Percentiles rank a stretch among this genome's conserved stretches.
phyloP scores from a whole-genome alignment of 1,140 invertebrate species.

The Bombus confusus region DNA sequence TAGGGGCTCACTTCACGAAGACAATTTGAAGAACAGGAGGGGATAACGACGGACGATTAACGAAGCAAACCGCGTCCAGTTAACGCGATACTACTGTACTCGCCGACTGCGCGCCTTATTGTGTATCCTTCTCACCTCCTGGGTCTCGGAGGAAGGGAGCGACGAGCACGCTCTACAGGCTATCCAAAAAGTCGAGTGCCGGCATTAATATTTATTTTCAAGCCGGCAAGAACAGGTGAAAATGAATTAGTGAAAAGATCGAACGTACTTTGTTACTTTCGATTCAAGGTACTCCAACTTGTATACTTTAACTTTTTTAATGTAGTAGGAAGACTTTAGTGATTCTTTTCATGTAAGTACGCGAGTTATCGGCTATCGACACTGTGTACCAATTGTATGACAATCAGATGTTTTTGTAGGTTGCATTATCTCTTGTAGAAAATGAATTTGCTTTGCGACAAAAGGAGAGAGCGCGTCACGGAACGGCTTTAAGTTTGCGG shows the following conservation, averaged over 20 bases:
- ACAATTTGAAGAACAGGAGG: neutral
- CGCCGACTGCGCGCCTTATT: neutral
- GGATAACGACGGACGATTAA: neutral
- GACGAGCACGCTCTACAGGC: slow-evolving; percentile 17
- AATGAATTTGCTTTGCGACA: neutral
- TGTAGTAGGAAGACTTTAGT: neutral
- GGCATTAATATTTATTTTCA: slow-evolving; percentile 4
- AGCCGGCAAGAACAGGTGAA: neutral
- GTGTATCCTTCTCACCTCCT: neutral
- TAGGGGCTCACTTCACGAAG: neutral
- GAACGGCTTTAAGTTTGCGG: neutral
- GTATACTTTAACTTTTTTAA: neutral
- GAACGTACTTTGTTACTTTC: neutral
- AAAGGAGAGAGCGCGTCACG: neutral
- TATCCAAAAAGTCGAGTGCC: slow-evolving; percentile 3
- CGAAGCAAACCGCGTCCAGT: neutral
- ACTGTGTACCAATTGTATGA: neutral
- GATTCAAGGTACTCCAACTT: neutral
- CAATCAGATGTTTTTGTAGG: neutral
- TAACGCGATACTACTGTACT: neutral
- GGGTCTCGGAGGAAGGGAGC: neutral
- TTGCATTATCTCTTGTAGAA: neutral
- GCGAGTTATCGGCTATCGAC: neutral
- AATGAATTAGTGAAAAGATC: neutral
- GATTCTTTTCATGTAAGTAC: neutral